phyloP scores from a whole-genome alignment of 2,797 vertebrate genomes.

The Falco columbarius region DNA sequence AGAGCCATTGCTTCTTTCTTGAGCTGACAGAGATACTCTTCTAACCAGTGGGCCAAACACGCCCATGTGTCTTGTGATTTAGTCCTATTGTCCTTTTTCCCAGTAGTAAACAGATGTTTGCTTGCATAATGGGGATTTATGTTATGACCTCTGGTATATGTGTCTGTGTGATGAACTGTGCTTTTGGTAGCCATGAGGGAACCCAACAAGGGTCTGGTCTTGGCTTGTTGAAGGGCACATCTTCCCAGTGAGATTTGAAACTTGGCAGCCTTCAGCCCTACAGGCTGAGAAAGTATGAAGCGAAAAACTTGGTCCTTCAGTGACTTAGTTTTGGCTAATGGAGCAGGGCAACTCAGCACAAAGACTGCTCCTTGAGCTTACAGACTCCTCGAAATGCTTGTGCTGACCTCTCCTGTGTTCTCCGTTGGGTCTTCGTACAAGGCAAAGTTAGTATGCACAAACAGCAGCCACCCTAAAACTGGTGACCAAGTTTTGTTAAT shows the following conservation, averaged over 20 bases:
- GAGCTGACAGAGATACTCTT: neutral
- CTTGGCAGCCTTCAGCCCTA: neutral
- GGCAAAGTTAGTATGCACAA: neutral
- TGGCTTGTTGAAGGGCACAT: neutral
- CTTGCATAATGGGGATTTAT: constrained; percentile 2
- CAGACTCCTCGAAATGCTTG: neutral
- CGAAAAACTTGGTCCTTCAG: neutral
- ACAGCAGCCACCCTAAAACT: neutral
- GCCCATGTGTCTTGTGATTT: neutral
- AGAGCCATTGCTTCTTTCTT: neutral
- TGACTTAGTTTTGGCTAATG: neutral
- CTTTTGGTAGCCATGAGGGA: neutral
- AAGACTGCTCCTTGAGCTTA: neutral
- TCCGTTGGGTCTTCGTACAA: neutral
- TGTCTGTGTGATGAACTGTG: neutral
- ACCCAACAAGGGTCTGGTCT: neutral
- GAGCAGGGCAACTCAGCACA: neutral
- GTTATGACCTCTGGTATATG: neutral
- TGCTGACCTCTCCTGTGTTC: neutral
- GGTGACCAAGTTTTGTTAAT: neutral
- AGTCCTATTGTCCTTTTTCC: neutral
- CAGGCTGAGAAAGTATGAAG: neutral
- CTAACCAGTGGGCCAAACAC: neutral
- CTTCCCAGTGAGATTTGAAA: neutral
- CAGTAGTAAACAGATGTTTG: neutral